These are phyloP conservation scores for Acanthornis magna DNA, from an alignment of 2,797 vertebrate genomes.

Conservation along the genomic window DNA sequence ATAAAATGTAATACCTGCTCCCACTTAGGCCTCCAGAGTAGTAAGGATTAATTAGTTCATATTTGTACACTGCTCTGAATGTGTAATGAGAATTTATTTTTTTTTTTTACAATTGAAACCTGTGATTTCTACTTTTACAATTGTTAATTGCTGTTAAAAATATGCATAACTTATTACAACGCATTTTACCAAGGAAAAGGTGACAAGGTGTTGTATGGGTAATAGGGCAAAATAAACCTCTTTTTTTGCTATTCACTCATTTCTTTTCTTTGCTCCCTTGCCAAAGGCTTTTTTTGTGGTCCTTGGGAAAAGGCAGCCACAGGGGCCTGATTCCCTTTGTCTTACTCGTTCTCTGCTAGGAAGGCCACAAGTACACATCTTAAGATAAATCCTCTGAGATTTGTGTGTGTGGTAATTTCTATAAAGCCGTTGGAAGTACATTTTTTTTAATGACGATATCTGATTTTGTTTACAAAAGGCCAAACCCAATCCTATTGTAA, in stretches of 20 bases:
- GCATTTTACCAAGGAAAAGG: not conserved
- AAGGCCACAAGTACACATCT: constrained; percentile 19
- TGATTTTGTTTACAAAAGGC: constrained; percentile 66
- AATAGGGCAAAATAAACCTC: not conserved
- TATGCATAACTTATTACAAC: not conserved
- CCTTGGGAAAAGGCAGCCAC: not conserved
- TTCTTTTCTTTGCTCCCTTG: not conserved
- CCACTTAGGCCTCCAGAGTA: not conserved
- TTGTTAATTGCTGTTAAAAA: not conserved
- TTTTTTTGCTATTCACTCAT: not conserved
- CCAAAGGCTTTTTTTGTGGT: not conserved
- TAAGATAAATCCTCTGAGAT: constrained; percentile 44
- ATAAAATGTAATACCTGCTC: not conserved
- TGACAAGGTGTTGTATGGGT: not conserved
- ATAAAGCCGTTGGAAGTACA: constrained; percentile 50
- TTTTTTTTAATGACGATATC: constrained; percentile 61
- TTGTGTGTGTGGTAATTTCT: constrained; percentile 54
- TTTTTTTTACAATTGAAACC: not conserved
- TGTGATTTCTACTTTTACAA: not conserved
- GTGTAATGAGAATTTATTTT: not conserved
- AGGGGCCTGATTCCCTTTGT: not conserved
- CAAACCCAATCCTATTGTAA: constrained; percentile 38
- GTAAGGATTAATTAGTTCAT: not conserved
- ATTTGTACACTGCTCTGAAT: not conserved
- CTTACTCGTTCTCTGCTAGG: not conserved